Percentiles rank a stretch among this genome's conserved stretches.
Conservation (phyloP, 2,888 invertebrate genomes). For the Trachelus iudaicus region DNA sequence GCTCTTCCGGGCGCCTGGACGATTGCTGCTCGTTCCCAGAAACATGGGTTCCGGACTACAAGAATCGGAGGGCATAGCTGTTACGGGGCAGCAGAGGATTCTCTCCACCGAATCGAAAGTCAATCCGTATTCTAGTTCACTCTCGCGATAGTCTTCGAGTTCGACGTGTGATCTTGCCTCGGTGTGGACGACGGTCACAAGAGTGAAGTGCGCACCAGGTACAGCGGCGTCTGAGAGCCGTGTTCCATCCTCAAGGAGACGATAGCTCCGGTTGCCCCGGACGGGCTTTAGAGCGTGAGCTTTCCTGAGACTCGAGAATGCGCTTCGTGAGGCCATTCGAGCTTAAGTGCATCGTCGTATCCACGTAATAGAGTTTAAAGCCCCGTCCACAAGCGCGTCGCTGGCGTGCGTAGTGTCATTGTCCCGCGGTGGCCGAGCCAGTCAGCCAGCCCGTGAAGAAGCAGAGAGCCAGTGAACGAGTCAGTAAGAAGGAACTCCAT, state of each 20-base stretch:
- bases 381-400: background rate
- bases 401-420: slow-evolving; percentile 1
- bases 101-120: slow-evolving; percentile 42
- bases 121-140: slow-evolving; percentile 48
- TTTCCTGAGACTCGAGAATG: background rate
- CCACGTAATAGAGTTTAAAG: background rate
- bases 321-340: background rate
- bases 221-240: background rate
- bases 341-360: background rate
- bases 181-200: background rate
- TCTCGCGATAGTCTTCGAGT: slow-evolving; percentile 35
- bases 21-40: background rate
- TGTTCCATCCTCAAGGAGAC: background rate
- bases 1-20: slow-evolving; percentile 3
- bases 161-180: background rate
- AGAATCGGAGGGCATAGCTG: background rate
- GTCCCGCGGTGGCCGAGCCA: slow-evolving; percentile 2
- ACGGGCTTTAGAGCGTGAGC: background rate
- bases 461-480: background rate
- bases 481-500: background rate
- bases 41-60: background rate
- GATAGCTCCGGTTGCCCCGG: background rate
- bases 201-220: background rate
- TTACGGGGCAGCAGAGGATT: background rate
- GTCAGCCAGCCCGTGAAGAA: background rate